Conservation (phyloP, 2,888 invertebrate species). For the Trichogramma evanescens region DNA sequence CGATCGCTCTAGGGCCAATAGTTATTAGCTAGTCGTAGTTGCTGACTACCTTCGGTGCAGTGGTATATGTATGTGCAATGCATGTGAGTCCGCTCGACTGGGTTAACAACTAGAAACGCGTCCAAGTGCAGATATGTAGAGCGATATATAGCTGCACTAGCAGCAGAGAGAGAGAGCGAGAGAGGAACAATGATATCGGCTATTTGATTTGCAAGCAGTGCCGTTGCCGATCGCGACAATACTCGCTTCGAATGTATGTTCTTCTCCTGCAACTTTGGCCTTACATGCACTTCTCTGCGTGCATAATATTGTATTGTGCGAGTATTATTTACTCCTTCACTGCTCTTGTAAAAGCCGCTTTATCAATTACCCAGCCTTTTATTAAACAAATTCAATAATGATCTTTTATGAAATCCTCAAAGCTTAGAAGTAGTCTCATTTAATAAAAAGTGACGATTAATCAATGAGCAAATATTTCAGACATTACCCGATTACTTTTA, state of each 20-base stretch:
- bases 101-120: no score
- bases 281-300: not conserved
- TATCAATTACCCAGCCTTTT: no score
- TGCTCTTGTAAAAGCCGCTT: no score
- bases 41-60: constrained; percentile 10
- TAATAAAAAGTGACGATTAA: no score
- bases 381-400: no score
- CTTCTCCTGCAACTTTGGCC: constrained; percentile 2
- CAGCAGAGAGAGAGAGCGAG: constrained; percentile 25
- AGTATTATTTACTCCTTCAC: no score
- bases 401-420: no score
- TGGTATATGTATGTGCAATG: constrained; percentile 28
- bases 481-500: no score
- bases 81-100: not conserved
- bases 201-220: constrained; percentile 48
- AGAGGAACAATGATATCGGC: constrained; percentile 45
- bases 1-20: constrained; percentile 26
- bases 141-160: constrained; percentile 25
- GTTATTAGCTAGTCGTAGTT: constrained; percentile 36
- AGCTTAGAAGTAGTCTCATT: no score
- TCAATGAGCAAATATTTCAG: no score
- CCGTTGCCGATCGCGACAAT: constrained; percentile 35
- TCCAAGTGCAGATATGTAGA: constrained; percentile 21
- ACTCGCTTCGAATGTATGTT: constrained; percentile 30
- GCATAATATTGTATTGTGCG: no score